These are phyloP conservation scores for Drosophila peninsularis DNA, from an alignment of 2,888 invertebrate genomes.

Conservation along the genomic window DNA sequence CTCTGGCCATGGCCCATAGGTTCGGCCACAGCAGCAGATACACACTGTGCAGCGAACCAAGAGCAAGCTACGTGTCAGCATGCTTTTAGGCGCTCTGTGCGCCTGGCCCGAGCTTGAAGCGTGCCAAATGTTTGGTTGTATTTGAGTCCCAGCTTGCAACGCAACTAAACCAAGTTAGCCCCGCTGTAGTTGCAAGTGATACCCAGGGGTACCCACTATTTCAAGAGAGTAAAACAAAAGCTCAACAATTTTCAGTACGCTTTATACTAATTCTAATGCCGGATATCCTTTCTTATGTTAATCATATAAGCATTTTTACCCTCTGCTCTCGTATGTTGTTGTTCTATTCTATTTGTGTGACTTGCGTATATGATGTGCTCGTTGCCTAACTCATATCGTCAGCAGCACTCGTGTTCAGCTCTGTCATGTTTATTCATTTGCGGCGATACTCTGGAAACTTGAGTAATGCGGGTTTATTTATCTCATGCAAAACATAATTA, in stretches of 20 bases:
- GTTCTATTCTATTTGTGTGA: conserved; percentile 31
- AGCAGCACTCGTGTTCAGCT: conserved; percentile 11
- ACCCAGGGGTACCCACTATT: conserved; percentile 16
- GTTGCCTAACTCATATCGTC: conserved; percentile 22
- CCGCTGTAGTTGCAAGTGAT: conserved; percentile 16
- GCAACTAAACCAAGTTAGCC: conserved; percentile 12
- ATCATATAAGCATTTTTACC: neutral
- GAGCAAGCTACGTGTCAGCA: conserved; percentile 42
- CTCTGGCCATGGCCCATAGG: conserved; percentile 33
- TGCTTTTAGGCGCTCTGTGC: conserved; percentile 75
- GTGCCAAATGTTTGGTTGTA: conserved; percentile 79
- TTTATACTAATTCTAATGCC: neutral
- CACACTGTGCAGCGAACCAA: conserved; percentile 20
- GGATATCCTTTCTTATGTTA: conserved; percentile 6
- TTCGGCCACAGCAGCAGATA: conserved; percentile 22
- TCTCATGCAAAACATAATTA: neutral
- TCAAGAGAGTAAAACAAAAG: neutral
- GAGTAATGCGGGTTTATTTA: neutral
- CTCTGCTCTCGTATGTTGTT: conserved; percentile 1
- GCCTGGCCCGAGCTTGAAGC: conserved; percentile 61
- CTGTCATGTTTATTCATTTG: conserved; percentile 36
- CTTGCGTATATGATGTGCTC: conserved; percentile 35
- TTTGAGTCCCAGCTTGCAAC: conserved; percentile 43
- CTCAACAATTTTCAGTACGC: neutral
- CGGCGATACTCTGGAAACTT: conserved; percentile 26